These are phyloP conservation scores for Micrasema minimum DNA, from an alignment of 1,140 invertebrate species.

Conservation along the genomic window DNA sequence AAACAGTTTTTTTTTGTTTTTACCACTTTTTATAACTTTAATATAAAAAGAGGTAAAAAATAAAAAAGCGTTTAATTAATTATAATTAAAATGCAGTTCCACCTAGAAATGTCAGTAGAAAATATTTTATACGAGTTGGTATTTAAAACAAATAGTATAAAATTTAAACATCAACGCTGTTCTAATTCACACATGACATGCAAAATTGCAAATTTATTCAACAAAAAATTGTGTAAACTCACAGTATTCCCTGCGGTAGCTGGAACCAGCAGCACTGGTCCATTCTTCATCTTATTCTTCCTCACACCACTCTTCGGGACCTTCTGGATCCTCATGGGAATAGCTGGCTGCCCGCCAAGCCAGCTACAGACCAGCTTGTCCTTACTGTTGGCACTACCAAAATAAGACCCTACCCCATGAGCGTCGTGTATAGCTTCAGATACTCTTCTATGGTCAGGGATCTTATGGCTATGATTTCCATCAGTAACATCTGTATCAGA, in stretches of 20 bases:
- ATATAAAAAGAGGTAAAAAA: too few relatives aligned
- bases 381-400: slow-evolving; percentile 65
- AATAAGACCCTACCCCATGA: slow-evolving; percentile 52
- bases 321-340: slow-evolving; percentile 46
- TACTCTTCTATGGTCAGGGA: slow-evolving; percentile 29
- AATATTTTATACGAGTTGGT: too few relatives aligned
- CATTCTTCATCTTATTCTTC: slow-evolving; percentile 56
- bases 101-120: too few relatives aligned
- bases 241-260: slow-evolving; percentile 63
- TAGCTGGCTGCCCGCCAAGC: slow-evolving; percentile 64
- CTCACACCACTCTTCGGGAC: slow-evolving; percentile 54
- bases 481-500: slow-evolving; percentile 45
- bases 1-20: too few relatives aligned
- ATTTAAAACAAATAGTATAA: too few relatives aligned
- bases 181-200: too few relatives aligned
- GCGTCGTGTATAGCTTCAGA: slow-evolving; percentile 40
- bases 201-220: not conserved
- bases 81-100: too few relatives aligned
- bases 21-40: too few relatives aligned
- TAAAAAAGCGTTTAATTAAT: too few relatives aligned
- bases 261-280: slow-evolving; percentile 58
- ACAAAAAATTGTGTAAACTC: slow-evolving; percentile 22
- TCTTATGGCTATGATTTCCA: slow-evolving; percentile 27
- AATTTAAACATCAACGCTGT: too few relatives aligned
- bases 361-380: slow-evolving; percentile 68